Percentiles rank a stretch among this genome's conserved stretches.
phyloP scores from a whole-genome alignment of 2,888 invertebrate species.

The Drosophila mettleri region DNA sequence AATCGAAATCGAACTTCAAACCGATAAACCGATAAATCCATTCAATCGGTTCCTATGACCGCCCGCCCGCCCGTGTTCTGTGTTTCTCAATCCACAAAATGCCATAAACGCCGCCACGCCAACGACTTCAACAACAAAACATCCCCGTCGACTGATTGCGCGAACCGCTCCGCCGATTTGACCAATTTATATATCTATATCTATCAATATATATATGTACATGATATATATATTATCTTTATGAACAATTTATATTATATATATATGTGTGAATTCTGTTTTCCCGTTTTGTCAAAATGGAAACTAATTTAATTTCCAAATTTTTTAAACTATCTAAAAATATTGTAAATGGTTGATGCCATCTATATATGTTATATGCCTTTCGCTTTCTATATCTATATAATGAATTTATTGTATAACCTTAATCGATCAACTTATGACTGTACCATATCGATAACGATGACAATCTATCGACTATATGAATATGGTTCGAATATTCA shows the following conservation, averaged over 20 bases:
- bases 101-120: constrained; percentile 68
- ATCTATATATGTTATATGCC: constrained; percentile 26
- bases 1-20: constrained; percentile 44
- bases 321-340: constrained; percentile 15
- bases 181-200: constrained; percentile 49
- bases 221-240: constrained; percentile 29
- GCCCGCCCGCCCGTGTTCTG: constrained; percentile 51
- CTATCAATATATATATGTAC: constrained; percentile 35
- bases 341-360: constrained; percentile 53
- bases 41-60: constrained; percentile 44
- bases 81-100: constrained; percentile 49
- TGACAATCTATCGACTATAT: constrained; percentile 8
- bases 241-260: constrained; percentile 19
- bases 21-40: constrained; percentile 34
- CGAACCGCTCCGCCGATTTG: constrained; percentile 69
- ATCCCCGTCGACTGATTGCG: constrained; percentile 79
- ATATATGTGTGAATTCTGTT: constrained; percentile 25
- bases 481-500: constrained; percentile 35
- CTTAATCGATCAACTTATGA: constrained; percentile 28
- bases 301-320: constrained; percentile 33
- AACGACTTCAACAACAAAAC: constrained; percentile 69
- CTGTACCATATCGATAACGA: constrained; percentile 29
- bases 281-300: constrained; percentile 21
- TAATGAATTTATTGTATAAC: constrained; percentile 20
- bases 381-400: constrained; percentile 33